These are phyloP conservation scores for Hydropotes inermis DNA, from an alignment of 2,113 vertebrate species.

Conservation along the genomic window DNA sequence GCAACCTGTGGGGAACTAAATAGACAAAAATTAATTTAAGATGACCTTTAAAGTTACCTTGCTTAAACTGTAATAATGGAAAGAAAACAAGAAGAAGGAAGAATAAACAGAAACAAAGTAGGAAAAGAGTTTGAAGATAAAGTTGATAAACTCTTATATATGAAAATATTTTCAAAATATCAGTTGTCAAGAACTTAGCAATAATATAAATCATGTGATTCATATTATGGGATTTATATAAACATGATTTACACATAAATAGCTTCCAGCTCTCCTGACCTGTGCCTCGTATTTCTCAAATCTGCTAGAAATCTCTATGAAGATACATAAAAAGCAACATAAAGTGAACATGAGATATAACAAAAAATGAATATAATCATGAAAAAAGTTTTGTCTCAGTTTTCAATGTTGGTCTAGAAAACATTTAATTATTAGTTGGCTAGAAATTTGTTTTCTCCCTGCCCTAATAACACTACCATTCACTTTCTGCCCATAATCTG, in stretches of 20 bases:
- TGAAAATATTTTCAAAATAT: neutral
- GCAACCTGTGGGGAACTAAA: conserved; percentile 94
- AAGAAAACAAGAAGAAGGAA: neutral
- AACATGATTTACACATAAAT: neutral
- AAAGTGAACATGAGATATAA: neutral
- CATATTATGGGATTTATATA: neutral
- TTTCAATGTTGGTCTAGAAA: neutral
- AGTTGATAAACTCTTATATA: neutral
- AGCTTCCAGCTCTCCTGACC: neutral
- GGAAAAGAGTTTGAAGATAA: neutral
- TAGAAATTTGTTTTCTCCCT: neutral
- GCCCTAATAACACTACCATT: neutral
- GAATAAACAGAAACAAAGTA: neutral
- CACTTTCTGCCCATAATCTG: neutral
- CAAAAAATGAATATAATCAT: neutral
- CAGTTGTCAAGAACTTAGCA: neutral
- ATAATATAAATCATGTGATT: neutral
- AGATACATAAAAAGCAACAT: neutral
- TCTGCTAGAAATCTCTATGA: neutral
- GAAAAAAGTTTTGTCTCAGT: neutral
- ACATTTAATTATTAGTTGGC: neutral
- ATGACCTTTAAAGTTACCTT: neutral
- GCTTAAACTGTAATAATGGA: neutral
- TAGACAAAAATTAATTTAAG: neutral
- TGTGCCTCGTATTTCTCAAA: neutral